These are phyloP conservation scores for Corapipo altera DNA, from an alignment of 2,113 vertebrate genomes.

Conservation along the genomic window DNA sequence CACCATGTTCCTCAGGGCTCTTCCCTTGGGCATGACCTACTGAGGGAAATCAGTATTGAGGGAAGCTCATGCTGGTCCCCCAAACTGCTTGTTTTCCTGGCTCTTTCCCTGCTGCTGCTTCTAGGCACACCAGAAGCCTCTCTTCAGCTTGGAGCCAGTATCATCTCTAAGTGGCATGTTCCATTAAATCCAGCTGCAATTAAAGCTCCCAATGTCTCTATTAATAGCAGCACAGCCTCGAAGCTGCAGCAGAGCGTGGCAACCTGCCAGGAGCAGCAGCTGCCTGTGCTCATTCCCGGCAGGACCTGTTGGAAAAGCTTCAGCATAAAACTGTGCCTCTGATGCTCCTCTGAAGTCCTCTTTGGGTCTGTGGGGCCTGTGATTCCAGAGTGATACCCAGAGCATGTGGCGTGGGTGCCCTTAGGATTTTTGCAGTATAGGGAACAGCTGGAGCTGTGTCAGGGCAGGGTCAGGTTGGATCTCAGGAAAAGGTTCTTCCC, in stretches of 20 bases:
- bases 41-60: background rate
- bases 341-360: background rate
- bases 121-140: background rate
- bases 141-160: background rate
- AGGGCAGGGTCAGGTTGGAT: background rate
- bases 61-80: background rate
- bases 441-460: background rate
- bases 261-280: constrained; percentile 17
- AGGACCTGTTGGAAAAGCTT: background rate
- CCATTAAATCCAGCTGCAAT: constrained; percentile 21
- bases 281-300: background rate
- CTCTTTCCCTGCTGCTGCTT: background rate
- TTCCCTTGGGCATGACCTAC: background rate
- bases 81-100: background rate
- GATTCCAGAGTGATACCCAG: background rate
- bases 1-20: background rate
- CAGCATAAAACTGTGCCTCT: background rate
- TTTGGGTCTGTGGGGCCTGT: background rate
- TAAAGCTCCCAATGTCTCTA: constrained; percentile 18
- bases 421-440: background rate
- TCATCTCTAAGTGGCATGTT: background rate
- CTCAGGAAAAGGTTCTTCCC: background rate
- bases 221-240: constrained; percentile 18
- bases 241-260: background rate
- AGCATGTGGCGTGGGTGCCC: rapidly evolving